Evolutionary conservation across 2,797 vertebrate genomes (phyloP).

Genomic region (Sylvilagus floridanus): DNA sequence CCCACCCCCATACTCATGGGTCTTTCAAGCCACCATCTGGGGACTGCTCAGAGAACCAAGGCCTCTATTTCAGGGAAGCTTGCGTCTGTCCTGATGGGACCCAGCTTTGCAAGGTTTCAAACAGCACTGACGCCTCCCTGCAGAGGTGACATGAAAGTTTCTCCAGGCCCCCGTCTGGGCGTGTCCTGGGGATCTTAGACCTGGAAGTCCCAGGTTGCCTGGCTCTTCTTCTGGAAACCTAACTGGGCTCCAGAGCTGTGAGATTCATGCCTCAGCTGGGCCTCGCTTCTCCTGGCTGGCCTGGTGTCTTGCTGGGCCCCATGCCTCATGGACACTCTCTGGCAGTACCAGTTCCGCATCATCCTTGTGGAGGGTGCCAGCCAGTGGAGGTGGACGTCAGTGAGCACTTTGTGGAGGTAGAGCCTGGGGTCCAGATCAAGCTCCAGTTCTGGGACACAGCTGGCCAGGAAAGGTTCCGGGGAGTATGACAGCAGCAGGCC

Average conservation of each 20-base stretch:
- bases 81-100: neutral
- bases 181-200: neutral
- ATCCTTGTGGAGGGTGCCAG: constrained; percentile 91
- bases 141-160: neutral
- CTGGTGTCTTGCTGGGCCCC: neutral
- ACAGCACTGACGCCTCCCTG: neutral
- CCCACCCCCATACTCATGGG: neutral
- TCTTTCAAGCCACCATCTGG: neutral
- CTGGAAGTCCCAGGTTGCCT: neutral
- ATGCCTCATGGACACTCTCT: constrained; percentile 89
- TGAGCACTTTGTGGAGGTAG: constrained; percentile 92
- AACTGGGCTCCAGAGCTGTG: neutral
- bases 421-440: constrained; percentile 90
- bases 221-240: neutral
- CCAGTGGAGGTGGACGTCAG: constrained; percentile 94
- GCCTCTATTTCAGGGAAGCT: neutral
- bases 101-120: neutral
- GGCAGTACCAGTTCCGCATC: constrained; percentile 95
- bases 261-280: neutral
- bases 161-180: too few species aligned
- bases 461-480: constrained; percentile 95
- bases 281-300: neutral
- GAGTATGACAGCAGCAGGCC: constrained; percentile 43
- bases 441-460: constrained; percentile 95
- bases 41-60: neutral